A percentile compares a stretch with the other conserved stretches of the same genome.
phyloP scores from a whole-genome alignment of 2,888 invertebrate species.

The Trachelus tabidus region DNA sequence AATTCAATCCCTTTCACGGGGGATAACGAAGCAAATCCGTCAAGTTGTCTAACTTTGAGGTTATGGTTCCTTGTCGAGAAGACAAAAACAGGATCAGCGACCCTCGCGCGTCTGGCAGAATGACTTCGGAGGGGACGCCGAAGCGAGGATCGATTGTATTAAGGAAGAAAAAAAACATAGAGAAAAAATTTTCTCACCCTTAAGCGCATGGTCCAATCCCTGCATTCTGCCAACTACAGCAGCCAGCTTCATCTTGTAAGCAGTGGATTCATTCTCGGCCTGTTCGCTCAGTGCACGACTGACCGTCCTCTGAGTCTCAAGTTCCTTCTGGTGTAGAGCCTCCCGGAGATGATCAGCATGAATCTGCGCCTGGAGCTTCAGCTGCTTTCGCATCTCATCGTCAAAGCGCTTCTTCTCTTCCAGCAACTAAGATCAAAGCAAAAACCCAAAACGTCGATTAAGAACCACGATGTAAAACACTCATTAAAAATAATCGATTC shows the following conservation, averaged over 20 bases:
- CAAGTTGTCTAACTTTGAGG: conserved; percentile 2
- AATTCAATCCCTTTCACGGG: conserved; percentile 14
- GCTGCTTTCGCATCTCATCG: conserved; percentile 78
- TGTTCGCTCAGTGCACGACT: conserved; percentile 75
- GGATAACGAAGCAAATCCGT: conserved; percentile 16
- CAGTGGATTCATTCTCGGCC: conserved; percentile 75
- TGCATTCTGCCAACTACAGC: conserved; percentile 79
- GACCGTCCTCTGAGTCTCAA: conserved; percentile 68
- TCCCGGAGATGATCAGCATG: conserved; percentile 85
- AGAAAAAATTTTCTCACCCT: conserved; percentile 68
- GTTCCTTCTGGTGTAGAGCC: conserved; percentile 72
- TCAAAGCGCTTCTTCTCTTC: conserved; percentile 73
- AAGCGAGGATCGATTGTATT: not conserved
- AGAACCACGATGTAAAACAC: too few species aligned
- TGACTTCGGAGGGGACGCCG: too few species aligned
- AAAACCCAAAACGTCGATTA: not conserved
- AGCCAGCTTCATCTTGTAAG: conserved; percentile 78
- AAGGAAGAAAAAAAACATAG: not conserved
- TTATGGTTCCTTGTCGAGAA: too few species aligned
- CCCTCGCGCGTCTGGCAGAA: too few species aligned
- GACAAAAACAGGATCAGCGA: too few species aligned
- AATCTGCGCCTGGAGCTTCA: conserved; percentile 87
- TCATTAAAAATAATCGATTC: not conserved
- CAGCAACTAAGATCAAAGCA: conserved; percentile 69
- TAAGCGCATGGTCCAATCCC: conserved; percentile 81